phyloP scores from a whole-genome alignment of 2,888 invertebrate genomes.

The Smittia aterrima region DNA sequence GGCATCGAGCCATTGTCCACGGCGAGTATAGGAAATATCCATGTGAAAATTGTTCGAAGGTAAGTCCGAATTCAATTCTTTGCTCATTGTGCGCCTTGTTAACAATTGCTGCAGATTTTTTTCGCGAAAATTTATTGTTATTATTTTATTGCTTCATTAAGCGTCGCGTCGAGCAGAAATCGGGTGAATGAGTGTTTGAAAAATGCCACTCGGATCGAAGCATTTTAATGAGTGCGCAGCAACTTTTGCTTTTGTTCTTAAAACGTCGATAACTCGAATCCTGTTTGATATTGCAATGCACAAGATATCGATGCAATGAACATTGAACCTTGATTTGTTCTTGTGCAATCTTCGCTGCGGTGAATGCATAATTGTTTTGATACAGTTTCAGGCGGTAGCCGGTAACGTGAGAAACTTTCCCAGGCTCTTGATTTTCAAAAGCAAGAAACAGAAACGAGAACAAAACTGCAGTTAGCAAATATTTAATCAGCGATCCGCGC shows the following conservation, averaged over 20 bases:
- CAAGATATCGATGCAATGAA: neutral
- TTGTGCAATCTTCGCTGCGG: neutral
- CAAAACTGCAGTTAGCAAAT: neutral
- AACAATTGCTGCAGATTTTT: constrained; percentile 25
- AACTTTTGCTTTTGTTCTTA: neutral
- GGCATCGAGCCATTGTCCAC: constrained; percentile 78
- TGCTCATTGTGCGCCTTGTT: neutral
- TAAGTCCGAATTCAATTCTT: constrained; percentile 51
- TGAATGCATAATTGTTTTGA: neutral
- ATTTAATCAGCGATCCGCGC: neutral
- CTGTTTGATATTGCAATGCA: too few relatives aligned
- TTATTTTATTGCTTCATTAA: constrained; percentile 37
- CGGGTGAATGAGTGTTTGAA: neutral
- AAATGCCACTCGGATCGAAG: neutral
- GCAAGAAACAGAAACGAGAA: too few relatives aligned
- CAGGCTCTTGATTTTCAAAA: constrained; percentile 25
- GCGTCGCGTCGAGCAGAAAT: neutral
- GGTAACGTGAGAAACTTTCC: constrained; percentile 31
- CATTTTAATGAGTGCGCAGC: constrained; percentile 15
- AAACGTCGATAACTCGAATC: neutral
- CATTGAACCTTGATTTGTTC: neutral
- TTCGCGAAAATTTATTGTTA: constrained; percentile 23
- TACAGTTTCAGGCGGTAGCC: neutral
- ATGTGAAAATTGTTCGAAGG: constrained; percentile 90
- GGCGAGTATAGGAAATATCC: constrained; percentile 82